Evolutionary conservation across 2,888 invertebrate genomes (phyloP).

Genomic region (Habroteleia sp.): DNA sequence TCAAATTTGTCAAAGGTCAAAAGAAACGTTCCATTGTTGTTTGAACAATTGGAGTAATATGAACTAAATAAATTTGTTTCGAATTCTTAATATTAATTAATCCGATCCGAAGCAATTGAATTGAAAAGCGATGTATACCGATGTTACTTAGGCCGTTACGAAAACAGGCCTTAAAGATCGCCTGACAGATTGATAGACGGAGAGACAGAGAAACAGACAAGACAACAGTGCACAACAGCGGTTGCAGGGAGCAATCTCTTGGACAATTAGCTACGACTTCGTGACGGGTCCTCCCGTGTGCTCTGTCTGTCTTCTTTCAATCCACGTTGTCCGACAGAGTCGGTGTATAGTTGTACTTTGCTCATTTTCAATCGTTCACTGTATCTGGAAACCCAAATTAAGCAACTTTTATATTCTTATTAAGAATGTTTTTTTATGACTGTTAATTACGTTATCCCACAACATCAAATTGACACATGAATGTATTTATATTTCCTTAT

Average conservation of each 20-base stretch:
- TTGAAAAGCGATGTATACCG: conserved; percentile 55
- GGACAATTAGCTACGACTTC: conserved; percentile 80
- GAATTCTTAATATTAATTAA: conserved; percentile 58
- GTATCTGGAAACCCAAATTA: conserved; percentile 20
- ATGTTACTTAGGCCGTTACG: conserved; percentile 56
- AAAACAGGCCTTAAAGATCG: conserved; percentile 60
- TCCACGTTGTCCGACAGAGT: conserved; percentile 30
- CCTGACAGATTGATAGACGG: conserved; percentile 63
- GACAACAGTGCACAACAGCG: conserved; percentile 65
- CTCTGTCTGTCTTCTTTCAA: conserved; percentile 64
- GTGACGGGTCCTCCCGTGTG: conserved; percentile 77
- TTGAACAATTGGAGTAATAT: conserved; percentile 29
- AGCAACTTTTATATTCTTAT: not conserved
- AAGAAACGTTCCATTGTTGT: conserved; percentile 28
- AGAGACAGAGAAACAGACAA: conserved; percentile 63
- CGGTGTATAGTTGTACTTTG: conserved; percentile 24
- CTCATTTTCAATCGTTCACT: conserved; percentile 15
- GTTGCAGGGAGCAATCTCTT: conserved; percentile 77
- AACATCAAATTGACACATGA: no score
- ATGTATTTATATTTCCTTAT: no score
- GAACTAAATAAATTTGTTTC: conserved; percentile 51
- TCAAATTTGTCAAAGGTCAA: conserved; percentile 45
- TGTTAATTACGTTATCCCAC: no score
- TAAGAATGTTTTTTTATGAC: no score
- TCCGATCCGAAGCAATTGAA: conserved; percentile 55